Percentiles rank a stretch among this genome's conserved stretches.
Conservation (phyloP, 2,113 vertebrate genomes). For the Lepus europaeus region DNA sequence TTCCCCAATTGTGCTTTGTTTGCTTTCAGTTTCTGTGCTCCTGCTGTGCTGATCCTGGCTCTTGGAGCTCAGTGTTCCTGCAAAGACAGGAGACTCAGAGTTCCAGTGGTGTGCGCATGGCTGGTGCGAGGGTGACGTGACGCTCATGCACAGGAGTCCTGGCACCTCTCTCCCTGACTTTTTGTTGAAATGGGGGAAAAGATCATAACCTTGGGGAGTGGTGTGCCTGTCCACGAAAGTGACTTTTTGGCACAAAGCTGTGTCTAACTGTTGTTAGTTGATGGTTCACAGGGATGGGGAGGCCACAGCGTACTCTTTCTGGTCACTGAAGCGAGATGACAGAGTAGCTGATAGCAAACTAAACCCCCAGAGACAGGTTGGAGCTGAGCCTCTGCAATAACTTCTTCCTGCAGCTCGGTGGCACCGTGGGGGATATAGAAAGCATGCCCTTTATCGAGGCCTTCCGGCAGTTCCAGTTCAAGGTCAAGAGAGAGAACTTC, state of each 20-base stretch:
- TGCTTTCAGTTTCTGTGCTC: neutral
- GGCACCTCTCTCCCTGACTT: neutral
- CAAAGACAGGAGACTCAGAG: neutral
- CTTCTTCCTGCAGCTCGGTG: slow-evolving; percentile 91
- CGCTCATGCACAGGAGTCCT: neutral
- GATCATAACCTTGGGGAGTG: neutral
- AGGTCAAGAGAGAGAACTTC: slow-evolving; percentile 97
- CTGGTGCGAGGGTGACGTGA: neutral
- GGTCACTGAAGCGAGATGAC: neutral
- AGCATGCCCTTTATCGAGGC: slow-evolving; percentile 99
- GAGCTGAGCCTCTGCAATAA: neutral
- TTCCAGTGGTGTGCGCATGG: slow-evolving; percentile 33
- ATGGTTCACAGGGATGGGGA: neutral
- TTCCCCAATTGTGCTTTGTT: neutral
- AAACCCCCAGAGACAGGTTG: neutral
- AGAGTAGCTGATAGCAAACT: neutral
- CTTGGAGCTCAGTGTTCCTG: neutral
- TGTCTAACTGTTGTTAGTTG: neutral
- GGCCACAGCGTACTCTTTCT: rapidly evolving
- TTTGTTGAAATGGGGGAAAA: slow-evolving; percentile 38
- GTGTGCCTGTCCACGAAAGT: slow-evolving; percentile 2
- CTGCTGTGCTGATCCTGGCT: neutral
- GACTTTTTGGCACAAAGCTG: neutral
- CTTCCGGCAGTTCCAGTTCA: slow-evolving; percentile 99
- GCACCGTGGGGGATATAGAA: slow-evolving; percentile 97